These are phyloP conservation scores for Anas flavirostris DNA, from an alignment of 2,797 vertebrate genomes.

Conservation along the genomic window DNA sequence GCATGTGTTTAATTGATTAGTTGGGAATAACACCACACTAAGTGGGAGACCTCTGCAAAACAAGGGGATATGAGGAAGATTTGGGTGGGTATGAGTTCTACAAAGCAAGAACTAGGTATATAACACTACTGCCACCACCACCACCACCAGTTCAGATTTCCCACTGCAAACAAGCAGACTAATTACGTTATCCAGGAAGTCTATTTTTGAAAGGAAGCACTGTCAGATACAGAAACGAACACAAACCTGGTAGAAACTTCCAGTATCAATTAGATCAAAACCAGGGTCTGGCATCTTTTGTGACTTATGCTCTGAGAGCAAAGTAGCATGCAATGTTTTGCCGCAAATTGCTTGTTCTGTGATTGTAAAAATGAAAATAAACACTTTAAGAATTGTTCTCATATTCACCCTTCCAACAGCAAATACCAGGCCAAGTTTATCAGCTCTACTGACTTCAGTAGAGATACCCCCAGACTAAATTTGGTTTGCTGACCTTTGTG, in stretches of 20 bases:
- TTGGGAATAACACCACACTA: neutral
- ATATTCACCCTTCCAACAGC: neutral
- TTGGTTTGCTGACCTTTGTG: slow-evolving; percentile 18
- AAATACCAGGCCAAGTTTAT: slow-evolving; percentile 19
- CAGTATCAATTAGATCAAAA: neutral
- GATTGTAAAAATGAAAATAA: slow-evolving; percentile 10
- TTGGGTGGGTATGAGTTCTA: neutral
- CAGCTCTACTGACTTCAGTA: neutral
- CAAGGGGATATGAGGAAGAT: neutral
- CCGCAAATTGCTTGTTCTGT: neutral
- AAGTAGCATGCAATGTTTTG: neutral
- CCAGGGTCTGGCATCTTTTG: neutral
- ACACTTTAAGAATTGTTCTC: neutral
- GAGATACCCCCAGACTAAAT: slow-evolving; percentile 35
- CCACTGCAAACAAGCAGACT: neutral
- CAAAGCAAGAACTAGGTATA: neutral
- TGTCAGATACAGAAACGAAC: neutral
- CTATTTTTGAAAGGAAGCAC: neutral
- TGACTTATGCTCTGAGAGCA: neutral
- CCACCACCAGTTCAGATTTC: neutral
- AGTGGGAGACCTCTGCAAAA: neutral
- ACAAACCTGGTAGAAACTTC: neutral
- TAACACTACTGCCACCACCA: neutral
- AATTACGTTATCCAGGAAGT: neutral
- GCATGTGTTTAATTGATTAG: neutral